Base-by-base conservation (phyloP, 2,797 vertebrate species). In the Gephyroberyx darwinii region DNA sequence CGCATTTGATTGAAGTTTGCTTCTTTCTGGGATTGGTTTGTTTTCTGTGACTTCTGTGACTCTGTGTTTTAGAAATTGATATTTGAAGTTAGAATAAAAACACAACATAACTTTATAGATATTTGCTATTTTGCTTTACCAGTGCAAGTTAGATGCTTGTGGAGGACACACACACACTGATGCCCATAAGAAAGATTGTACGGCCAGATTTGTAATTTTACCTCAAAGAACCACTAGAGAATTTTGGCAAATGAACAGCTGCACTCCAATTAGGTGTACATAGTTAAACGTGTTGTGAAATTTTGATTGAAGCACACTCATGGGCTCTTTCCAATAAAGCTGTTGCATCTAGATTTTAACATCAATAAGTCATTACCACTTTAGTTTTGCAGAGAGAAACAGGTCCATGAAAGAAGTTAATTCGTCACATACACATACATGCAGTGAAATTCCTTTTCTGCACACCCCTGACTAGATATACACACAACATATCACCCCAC, bases 1-100 rank as follows among this genome's bases (percentile, higher is more conserved):
- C 26, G 51, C 41, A 14, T 77, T 74, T 61, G 14, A 63, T 31
- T 58, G 39, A 45, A 65, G 48, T 60, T 66, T 33, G 65, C 55
- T 67, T 20, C 55, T 19, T 13, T 22, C 52, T 55, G 59, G 8
- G 37, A n/a, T 48, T 33, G 35, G 33, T 53, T 12, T 17, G 35
- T 54, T 71, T 58, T 26, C 8, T 35, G 3, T 37, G 5, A 47
- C 63, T 31, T 68, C n/a, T n/a, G n/a, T n/a, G n/a, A n/a, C n/a
- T 47, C 1, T 5, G 5, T 45, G 43, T 45, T 16, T 16, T 14
- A 45, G 43, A 16, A 14, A 45, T 14, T 5, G 43, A 16, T 13
- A 41, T 3, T 13, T 13, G 12, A 13, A 37, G 39, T 41, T 13
- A 12, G 13, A 41, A 41, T 26, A 26, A 26, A 26, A 26, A 26